Percentiles rank a stretch among this genome's conserved stretches.
Conservation (phyloP, 2,113 vertebrate genomes). For the Hystrix cristata region DNA sequence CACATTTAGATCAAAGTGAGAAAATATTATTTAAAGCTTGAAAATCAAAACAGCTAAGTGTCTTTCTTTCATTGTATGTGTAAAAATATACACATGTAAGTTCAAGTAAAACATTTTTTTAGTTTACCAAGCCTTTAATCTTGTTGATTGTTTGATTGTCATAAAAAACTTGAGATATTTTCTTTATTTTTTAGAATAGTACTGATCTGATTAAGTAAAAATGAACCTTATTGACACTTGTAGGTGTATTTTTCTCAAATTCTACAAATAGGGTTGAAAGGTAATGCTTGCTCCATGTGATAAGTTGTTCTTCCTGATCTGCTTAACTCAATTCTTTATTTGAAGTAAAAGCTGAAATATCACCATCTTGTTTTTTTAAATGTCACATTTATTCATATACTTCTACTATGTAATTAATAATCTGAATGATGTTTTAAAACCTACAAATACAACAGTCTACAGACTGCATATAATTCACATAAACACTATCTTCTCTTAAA, state of each 20-base stretch:
- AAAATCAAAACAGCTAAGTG: slow-evolving; percentile 5
- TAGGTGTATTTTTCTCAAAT: neutral
- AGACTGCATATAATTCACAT: neutral
- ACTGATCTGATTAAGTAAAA: neutral
- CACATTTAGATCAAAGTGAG: slow-evolving; percentile 57
- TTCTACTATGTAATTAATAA: neutral
- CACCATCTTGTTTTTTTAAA: neutral
- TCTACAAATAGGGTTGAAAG: neutral
- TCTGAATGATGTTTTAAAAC: neutral
- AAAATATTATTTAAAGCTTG: slow-evolving; percentile 54
- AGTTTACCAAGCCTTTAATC: slow-evolving; percentile 42
- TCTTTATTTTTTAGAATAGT: neutral
- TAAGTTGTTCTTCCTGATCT: neutral
- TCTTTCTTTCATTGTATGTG: neutral
- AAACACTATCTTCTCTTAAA: neutral
- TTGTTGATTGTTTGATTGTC: slow-evolving; percentile 33
- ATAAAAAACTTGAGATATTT: neutral
- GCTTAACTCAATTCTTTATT: neutral
- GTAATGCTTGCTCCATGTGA: neutral
- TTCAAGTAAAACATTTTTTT: slow-evolving; percentile 26
- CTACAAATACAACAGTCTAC: neutral
- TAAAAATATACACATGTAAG: neutral
- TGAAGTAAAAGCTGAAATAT: neutral
- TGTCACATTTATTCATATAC: neutral
- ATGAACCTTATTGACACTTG: neutral